A percentile compares a stretch with the other conserved stretches of the same genome.
These are phyloP conservation scores for Hippoglossus hippoglossus DNA, from an alignment of 2,797 vertebrate species.

Conservation along the genomic window DNA sequence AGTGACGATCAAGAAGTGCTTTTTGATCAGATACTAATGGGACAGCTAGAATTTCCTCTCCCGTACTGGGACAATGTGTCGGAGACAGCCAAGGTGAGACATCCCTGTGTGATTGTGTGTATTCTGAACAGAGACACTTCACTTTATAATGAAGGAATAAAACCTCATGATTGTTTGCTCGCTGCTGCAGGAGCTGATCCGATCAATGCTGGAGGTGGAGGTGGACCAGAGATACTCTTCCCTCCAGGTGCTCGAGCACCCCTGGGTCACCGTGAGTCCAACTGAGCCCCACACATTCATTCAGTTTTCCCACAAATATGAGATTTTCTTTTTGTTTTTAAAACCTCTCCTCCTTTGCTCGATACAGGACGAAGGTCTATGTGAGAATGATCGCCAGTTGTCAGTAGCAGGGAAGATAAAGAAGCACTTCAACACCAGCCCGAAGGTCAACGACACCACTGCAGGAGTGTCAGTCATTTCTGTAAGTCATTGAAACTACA, in stretches of 20 bases:
- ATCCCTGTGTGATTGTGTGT: background rate
- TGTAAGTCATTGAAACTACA: constrained; percentile 85
- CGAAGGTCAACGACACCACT: constrained; percentile 90
- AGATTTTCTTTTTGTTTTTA: background rate
- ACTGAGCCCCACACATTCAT: background rate
- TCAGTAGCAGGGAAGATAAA: constrained; percentile 99
- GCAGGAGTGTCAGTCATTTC: constrained; percentile 97
- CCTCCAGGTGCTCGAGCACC: constrained; percentile 95
- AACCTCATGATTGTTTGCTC: background rate
- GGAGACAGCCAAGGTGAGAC: constrained; percentile 92
- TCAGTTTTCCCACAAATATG: background rate
- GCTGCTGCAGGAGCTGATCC: constrained; percentile 90
- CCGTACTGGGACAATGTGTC: constrained; percentile 98
- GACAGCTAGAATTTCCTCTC: constrained; percentile 96
- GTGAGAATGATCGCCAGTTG: constrained; percentile 95
- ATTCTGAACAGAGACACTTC: background rate
- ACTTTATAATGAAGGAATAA: background rate
- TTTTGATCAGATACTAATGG: constrained; percentile 98
- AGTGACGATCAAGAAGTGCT: constrained; percentile 97
- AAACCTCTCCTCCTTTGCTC: background rate
- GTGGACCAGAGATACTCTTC: constrained; percentile 95
- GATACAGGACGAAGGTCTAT: constrained; percentile 92
- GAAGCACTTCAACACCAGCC: constrained; percentile 97
- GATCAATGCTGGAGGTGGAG: constrained; percentile 96
- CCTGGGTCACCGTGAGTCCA: constrained; percentile 95